Evolutionary conservation across 2,888 invertebrate species (phyloP).

Genomic region (Ditylenchus weischeri): DNA sequence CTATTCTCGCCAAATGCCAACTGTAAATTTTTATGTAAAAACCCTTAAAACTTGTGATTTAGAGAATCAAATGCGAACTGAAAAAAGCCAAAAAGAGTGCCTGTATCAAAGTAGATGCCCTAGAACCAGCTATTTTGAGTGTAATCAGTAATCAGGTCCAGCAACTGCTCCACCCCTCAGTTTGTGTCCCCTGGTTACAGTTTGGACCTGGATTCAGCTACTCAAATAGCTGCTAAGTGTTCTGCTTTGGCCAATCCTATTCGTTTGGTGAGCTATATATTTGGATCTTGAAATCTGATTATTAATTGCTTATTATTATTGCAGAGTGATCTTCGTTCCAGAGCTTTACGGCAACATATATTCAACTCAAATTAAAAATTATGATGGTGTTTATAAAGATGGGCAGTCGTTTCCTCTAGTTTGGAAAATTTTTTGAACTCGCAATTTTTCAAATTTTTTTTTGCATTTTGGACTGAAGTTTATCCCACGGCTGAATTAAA

Average conservation of each 20-base stretch:
- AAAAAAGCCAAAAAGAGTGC: background rate
- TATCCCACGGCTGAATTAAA: no score
- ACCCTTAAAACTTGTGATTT: background rate
- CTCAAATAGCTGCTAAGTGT: constrained; percentile 47
- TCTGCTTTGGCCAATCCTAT: constrained; percentile 57
- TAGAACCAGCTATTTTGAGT: background rate
- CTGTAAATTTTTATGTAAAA: background rate
- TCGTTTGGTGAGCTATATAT: constrained; percentile 39
- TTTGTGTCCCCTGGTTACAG: constrained; percentile 60
- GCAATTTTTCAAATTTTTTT: no score
- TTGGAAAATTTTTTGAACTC: no score
- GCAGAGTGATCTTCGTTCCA: constrained; percentile 40
- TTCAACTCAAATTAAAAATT: no score
- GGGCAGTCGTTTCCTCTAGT: no score
- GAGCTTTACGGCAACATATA: constrained; percentile 17
- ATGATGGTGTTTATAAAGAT: no score
- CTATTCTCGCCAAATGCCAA: no score
- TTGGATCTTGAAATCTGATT: no score
- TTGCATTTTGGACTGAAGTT: no score
- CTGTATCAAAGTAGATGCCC: background rate
- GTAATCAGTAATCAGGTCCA: constrained; percentile 25
- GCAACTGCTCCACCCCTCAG: constrained; percentile 46
- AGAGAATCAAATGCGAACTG: background rate
- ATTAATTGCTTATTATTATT: constrained; percentile 7
- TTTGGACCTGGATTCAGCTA: constrained; percentile 56